Base-by-base conservation (phyloP, 1,140 invertebrate genomes). In the Galendromus occidentalis region DNA sequence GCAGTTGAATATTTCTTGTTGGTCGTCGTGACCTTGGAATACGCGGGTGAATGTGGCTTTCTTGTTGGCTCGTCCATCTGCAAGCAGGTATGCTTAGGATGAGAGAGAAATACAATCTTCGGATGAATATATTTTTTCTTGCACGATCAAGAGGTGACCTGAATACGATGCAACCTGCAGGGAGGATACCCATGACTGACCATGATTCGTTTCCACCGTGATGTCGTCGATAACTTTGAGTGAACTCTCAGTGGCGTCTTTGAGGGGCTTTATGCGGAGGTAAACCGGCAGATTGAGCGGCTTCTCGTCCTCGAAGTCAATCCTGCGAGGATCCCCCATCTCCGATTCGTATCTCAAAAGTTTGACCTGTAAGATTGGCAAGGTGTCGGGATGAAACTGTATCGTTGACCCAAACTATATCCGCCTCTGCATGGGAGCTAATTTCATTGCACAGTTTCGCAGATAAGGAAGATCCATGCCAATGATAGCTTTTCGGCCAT, bases 181-280 rank as follows among this genome's bases (percentile, higher is more conserved):
- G 33, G 14, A 25, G 25, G 22, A 47, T 22, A 6, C 45, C 17
- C 17, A n/a, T 14, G 5, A 59, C 33, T 39, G 17, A 59, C 51
- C 51, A 59, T 59, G 51, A 33, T 59, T 59, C 33, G 51, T 59
- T 25, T 59, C 51, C 12, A 59, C 51, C 12, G 51, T 59, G 14
- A 22, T 59, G 2, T 25, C 51, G 33, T 59, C 51, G 51, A 59
- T 59, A 14, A 59, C 51, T 25, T 59, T 59, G 14, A 59, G 17
- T 59, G 51, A 59, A 9, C 33, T 39, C 14, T 29, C 25, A 12
- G n/a, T 22, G 17, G 14, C 12, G 14, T 59, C 51, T 59, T 22
- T 14, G 22, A 59, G 25, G 14, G 51, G 51, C 25, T 59, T 59
- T 1, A 59, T 59, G 14, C 51, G 14, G 14, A 59, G 22, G 33